Evolutionary conservation across 2,888 invertebrate genomes (phyloP), one percentile per base, ranked within the genome.

Genomic region (Tortrix viridana): DNA sequence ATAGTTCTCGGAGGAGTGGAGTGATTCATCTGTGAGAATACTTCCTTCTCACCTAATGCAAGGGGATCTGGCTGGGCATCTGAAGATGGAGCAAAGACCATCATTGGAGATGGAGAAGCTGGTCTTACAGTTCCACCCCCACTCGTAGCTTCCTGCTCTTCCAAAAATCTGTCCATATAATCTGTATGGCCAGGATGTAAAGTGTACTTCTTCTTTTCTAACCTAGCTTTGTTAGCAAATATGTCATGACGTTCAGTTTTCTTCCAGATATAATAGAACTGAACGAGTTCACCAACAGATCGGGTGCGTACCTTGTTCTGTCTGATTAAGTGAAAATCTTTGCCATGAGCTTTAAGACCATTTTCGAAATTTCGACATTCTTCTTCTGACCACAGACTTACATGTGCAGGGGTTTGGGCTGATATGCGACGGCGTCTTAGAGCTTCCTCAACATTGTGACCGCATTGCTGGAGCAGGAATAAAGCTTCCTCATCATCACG

Each of bases 241-340:
- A 95, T 96, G 88, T 99, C 99, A 85, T 99, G 98, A 18, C 99
- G 93, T 80, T 99, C 99, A 23, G 99, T 99, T 88, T 99, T 99
- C 89, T 99, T 99, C 99, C 99, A 99, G 60, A 98, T 93, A 76
- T 97, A 97, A 86, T 97, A 97, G 91, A 99, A 99, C 82, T 99
- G 98, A 14, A 99, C 98, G 67, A 99, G 92, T 87, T 99, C 99
- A 37, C 98, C 98, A 47, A 99, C 98, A 7, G 98, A 97, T 72
- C 99, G 93, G 62, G 98, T 98, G 74, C 97, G 94, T 50, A 99
- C 98, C 94, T 98, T 98, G 80, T 97, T 96, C 80, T 97, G 97
- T 76, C 98, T 96, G 79, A 99, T 99, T 69, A 96, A 93, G 82
- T 97, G 96, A 84, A 99, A 99, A 88, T 99, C 98, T 92, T 99